Evolutionary conservation across 1,140 invertebrate genomes (phyloP), one percentile per base, ranked within the genome.

Genomic region (Diabrotica undecimpunctata): DNA sequence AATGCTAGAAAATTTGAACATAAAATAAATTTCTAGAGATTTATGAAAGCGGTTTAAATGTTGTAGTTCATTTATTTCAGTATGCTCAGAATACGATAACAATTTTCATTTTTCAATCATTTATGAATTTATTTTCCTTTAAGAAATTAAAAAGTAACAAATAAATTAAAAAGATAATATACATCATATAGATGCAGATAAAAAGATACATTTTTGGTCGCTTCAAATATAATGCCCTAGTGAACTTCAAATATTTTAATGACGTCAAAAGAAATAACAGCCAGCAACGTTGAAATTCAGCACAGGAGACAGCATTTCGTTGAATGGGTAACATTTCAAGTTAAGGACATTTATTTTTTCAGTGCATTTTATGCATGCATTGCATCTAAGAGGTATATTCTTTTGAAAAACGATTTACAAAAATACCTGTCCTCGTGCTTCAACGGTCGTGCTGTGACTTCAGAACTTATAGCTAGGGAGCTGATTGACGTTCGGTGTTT

Each of bases 391-490:
- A 46, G 41, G 41, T 46, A 10, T 46, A 46, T 46, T 46, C 41
- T 46, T 46, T 46, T 46, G 41, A 46, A 46, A 46, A 46, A 46
- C 41, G 41, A 46, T 46, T 46, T 46, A 46, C 41, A 46, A 46
- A 46, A 46, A 46, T 46, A 46, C n/a, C n/a, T 46, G 41, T 46
- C 41, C 41, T 46, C n/a, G 41, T 46, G 41, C 41, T 46, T 46
- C 41, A 46, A n/a, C 41, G 41, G n/a, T 46, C 41, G 41, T 46
- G 41, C n/a, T 46, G 4, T 46, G n/a, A 46, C 41, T 46, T 46
- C 41, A 46, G 41, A 46, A 46, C 8, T 46, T 46, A 46, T 46
- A 46, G 41, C 6, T n/a, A 10, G 6, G 41, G 41, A 6, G 41
- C 41, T 46, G n/a, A 6, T 25, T 25, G 25, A 25, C 4, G 25